These are phyloP conservation scores for Enteromius radiatus DNA, from an alignment of 2,797 vertebrate genomes.

Conservation along the genomic window DNA sequence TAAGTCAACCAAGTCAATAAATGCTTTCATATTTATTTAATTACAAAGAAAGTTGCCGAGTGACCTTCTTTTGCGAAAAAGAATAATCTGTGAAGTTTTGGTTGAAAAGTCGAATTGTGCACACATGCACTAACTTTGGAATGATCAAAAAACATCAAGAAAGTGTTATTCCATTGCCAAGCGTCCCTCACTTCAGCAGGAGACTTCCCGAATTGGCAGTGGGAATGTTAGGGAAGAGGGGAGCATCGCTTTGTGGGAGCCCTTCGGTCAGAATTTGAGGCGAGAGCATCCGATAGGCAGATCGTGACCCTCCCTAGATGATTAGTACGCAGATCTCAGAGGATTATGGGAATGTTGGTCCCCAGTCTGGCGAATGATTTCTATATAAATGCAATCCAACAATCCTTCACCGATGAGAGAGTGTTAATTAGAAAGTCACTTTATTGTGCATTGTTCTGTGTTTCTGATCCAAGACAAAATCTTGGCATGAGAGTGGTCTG, in stretches of 20 bases:
- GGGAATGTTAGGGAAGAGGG: conserved; percentile 33
- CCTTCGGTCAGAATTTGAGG: conserved; percentile 54
- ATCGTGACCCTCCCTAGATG: conserved; percentile 59
- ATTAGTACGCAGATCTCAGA: conserved; percentile 58
- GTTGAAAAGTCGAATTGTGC: conserved; percentile 26
- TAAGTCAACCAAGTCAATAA: background rate
- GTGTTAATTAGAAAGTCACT: conserved; percentile 70
- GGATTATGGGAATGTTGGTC: conserved; percentile 62
- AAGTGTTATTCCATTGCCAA: conserved; percentile 76
- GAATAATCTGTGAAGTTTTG: conserved; percentile 36
- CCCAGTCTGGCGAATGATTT: conserved; percentile 61
- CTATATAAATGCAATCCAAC: conserved; percentile 61
- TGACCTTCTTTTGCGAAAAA: conserved; percentile 20
- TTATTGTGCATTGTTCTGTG: conserved; percentile 60
- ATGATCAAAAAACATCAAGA: conserved; percentile 61
- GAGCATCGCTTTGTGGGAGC: conserved; percentile 54
- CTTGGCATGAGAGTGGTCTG: conserved; percentile 41
- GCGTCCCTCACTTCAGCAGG: conserved; percentile 64
- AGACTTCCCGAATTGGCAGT: conserved; percentile 59
- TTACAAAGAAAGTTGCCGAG: background rate
- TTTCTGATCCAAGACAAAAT: conserved; percentile 54
- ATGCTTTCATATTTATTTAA: background rate
- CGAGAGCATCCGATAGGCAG: conserved; percentile 55
- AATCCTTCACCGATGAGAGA: conserved; percentile 62
- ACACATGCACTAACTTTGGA: conserved; percentile 45